Base-by-base conservation (phyloP, 2,888 invertebrate genomes). In the Athetis lepigone region DNA sequence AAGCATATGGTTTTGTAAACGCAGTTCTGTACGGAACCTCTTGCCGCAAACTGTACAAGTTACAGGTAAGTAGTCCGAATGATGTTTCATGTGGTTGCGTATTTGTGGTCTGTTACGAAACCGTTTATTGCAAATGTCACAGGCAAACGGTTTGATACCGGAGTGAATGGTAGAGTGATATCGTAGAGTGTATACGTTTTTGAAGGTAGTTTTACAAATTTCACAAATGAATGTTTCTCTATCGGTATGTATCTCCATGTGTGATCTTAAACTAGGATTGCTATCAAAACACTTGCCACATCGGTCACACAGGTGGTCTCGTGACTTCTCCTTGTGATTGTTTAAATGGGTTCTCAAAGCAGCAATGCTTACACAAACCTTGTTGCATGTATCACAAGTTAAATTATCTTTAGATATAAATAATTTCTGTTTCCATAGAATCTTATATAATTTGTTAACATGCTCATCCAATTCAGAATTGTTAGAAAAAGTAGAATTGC, bases 1-100 rank as follows among this genome's bases (percentile, higher is more conserved):
- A 25, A 96, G 93, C 40, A 96, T 86, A 85, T 97, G 97, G 8
- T 96, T 95, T 61, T 96, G 96, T 51, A 97, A 88, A 46, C 96
- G 96, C 9, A 96, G 96, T 85, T 96, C 96, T 81, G 96, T 97
- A 21, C 97, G 93, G 81, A 97, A 97, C 47, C 95, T 92, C 88
- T 97, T 97, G 2, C 96, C 96, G 79, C 97, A 97, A 83, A 96
- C 96, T 79, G 96, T 95, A 80, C 97, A 97, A 9, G 95, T 92
- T 79, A 96, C 96, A 0, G 97, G 97, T 95, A 96, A 96, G 13
- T 95, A 96, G 6, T 97, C 97, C 0, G 97, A 97, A 75, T 97
- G 97, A 39, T 96, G 96, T 50, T 97, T 94, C 68, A 95, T 95
- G 83, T 97, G 97, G 47, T 96, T 96, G 13, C 36, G 95, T 93